Conservation (phyloP, 2,113 vertebrate genomes). For the Natator depressus region DNA sequence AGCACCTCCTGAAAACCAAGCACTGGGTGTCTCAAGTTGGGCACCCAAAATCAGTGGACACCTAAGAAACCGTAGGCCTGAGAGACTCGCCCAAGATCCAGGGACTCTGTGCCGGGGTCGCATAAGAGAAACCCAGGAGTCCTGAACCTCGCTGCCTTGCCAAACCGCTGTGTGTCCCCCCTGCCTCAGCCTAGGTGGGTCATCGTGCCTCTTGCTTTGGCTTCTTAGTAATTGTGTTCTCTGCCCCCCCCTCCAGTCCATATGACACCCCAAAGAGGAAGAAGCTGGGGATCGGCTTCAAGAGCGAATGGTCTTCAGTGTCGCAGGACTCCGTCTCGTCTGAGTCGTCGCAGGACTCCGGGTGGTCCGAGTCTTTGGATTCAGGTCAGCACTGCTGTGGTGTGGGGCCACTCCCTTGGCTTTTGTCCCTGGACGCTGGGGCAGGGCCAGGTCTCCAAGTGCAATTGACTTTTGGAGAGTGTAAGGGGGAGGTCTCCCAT, state of each 20-base stretch:
- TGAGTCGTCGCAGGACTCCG: slow-evolving; percentile 24
- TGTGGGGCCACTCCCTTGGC: neutral
- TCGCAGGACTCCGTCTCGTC: slow-evolving; percentile 40
- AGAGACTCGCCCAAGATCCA: too few species aligned
- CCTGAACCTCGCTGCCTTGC: neutral
- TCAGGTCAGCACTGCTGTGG: slow-evolving; percentile 79
- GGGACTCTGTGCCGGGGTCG: neutral
- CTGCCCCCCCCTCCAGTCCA: slow-evolving; percentile 60
- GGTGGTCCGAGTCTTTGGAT: slow-evolving; percentile 88
- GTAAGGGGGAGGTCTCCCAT: neutral
- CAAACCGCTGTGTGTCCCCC: neutral
- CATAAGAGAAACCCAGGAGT: neutral
- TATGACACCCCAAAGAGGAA: slow-evolving; percentile 86
- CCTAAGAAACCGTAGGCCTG: neutral
- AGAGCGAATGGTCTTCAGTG: neutral
- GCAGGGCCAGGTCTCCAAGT: neutral
- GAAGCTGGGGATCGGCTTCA: slow-evolving; percentile 13
- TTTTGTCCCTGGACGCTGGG: neutral
- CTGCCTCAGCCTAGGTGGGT: neutral
- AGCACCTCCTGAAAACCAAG: neutral
- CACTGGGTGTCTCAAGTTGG: neutral
- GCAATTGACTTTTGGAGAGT: neutral
- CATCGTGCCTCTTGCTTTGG: neutral
- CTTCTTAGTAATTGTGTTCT: neutral
- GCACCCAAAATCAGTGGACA: neutral